Conservation (phyloP, 2,888 invertebrate genomes). For the Ichneumon xanthorius region DNA sequence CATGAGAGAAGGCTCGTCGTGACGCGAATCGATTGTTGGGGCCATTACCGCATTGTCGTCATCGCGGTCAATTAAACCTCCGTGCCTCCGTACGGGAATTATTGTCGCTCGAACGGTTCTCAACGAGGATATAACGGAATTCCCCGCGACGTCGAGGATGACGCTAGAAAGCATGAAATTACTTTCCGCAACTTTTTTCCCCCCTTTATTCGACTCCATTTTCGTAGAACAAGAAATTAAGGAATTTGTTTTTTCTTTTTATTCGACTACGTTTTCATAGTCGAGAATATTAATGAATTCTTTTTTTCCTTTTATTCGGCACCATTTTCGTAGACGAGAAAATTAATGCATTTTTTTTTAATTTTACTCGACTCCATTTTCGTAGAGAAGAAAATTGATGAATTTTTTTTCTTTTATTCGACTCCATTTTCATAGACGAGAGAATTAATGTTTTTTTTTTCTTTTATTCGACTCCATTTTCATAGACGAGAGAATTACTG, state of each 20-base stretch:
- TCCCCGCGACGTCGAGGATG: constrained; percentile 35
- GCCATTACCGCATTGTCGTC: constrained; percentile 67
- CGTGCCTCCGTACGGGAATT: constrained; percentile 49
- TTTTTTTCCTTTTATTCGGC: constrained; percentile 22
- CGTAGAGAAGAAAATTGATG: constrained; percentile 1
- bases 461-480: constrained; percentile 57
- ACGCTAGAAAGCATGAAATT: not conserved
- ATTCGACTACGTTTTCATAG: not conserved
- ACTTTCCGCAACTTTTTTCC: too few relatives aligned
- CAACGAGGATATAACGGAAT: constrained; percentile 49
- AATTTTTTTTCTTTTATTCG: constrained; percentile 25
- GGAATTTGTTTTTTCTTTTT: constrained; percentile 36
- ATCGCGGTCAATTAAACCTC: constrained; percentile 59
- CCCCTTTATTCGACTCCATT: not conserved
- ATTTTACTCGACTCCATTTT: not conserved
- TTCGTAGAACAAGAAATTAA: constrained; percentile 14
- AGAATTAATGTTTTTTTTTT: constrained; percentile 20
- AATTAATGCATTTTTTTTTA: constrained; percentile 6
- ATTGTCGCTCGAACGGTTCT: constrained; percentile 50
- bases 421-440: not conserved
- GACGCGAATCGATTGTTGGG: constrained; percentile 65
- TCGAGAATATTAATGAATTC: constrained; percentile 18
- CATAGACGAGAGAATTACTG: constrained; percentile 10
- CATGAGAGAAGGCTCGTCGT: constrained; percentile 39
- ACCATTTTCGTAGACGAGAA: not conserved